Evolutionary conservation across 1,140 invertebrate genomes (phyloP), one percentile per base, ranked within the genome.

Genomic region (Bombus confusus): DNA sequence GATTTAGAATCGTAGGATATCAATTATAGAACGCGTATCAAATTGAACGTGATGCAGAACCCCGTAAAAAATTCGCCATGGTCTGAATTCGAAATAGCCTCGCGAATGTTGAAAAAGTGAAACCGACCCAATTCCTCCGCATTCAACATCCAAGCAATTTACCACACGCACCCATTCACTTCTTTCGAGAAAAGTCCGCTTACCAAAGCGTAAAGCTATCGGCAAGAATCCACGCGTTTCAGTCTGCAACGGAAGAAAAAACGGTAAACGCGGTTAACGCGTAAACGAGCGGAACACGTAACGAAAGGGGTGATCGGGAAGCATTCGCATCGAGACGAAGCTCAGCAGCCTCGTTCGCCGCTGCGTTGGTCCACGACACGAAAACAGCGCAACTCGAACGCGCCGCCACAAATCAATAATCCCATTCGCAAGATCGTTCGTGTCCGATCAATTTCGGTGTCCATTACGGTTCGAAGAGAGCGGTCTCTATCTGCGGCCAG

Each of bases 371-470:
- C 47, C 47, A n/a, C 28, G 52, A 47, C 39, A 39, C 37, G 73
- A 71, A 78, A 59, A n/a, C 68, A 52, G 31, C 34, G 15, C 34
- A 13, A n/a, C 41, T n/a, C n/a, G n/a, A 43, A n/a, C 31, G 5
- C 39, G n/a, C 59, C 43, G 62, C 68, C 79, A 37, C 79, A 84
- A 86, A 89, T 89, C 88, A 89, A 89, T 89, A 83, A 86, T 86
- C 87, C 71, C 77, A 88, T 89, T 88, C 87, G 84, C 84, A 68
- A 80, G 87, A 89, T 89, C 88, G 83, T 80, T 88, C 75, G 74
- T 64, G 79, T 66, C 37, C 87, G 87, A 88, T 88, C 87, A 88
- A 89, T 89, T 85, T 80, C 79, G 82, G 86, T 87, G 88, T 90
- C 69, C 82, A 83, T 90, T 90, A 87, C 76, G 59, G 81, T 28